Evolutionary conservation across 2,888 invertebrate species (phyloP), one percentile per base, ranked within the genome.

Genomic region (Oxyteleia sp.): DNA sequence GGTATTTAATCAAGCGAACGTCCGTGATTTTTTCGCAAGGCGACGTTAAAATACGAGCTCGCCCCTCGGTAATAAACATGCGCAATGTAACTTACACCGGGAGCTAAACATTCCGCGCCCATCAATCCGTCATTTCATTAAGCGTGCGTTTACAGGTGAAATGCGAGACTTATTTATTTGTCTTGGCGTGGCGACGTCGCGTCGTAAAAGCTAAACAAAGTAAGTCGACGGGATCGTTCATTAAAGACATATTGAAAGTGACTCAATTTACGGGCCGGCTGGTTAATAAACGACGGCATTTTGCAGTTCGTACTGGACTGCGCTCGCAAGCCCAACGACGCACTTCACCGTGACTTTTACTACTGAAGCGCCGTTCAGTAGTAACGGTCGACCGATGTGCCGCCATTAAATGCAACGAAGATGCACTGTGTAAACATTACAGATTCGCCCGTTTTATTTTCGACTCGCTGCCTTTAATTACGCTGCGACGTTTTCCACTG

Each of bases 21-120:
- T 81, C 82, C 85, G 91, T 90, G 91, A 91, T 91, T 91, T 91
- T 91, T 89, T 90, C 89, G 86, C 91, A 84, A 61, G 68, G 61
- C 63, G 66, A 82, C 55, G 82, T 43, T 63, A 75, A 76, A 75
- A 75, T 82, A 82, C 75, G 75, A 76, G 74, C 63, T 53, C 63
- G 38, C 43, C 68, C 43, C 66, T 57, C 53, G 47, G 63, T 61
- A 53, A 74, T 74, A 74, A 74, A 64, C 59, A 74, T 32, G 53
- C 72, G 59, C 61, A 23, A 8, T 18, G 71, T 35, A 35, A 41
- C 41, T 51, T 59, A 35, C 61, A 35, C 41, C 45, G 18, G 11
- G 53, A 63, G 20, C 41, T 51, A 43, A 72, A 23, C 51, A 53
- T 32, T 5, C 23, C 23, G 32, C 32, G 1, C 35, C 35, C 49